Percentiles rank a stretch among this genome's conserved stretches.
Evolutionary conservation across 2,888 invertebrate species (phyloP).

Genomic region (Drosophila melanosoma): DNA sequence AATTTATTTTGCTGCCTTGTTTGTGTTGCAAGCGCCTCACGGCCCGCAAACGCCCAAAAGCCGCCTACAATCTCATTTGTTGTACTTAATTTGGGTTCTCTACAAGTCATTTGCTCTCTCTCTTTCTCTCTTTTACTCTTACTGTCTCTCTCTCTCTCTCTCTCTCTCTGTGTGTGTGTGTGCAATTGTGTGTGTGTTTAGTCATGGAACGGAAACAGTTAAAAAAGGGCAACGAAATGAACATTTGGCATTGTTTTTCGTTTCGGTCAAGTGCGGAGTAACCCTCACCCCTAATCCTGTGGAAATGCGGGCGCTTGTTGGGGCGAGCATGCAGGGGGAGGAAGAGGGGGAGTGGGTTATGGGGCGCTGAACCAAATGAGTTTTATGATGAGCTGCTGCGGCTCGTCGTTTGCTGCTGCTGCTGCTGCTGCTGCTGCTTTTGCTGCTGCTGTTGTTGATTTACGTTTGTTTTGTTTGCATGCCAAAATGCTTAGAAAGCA

Average conservation of each 20-base stretch:
- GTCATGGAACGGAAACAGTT: constrained; percentile 46
- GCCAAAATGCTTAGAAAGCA: constrained; percentile 74
- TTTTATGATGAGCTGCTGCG: constrained; percentile 78
- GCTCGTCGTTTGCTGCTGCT: constrained; percentile 49
- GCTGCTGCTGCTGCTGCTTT: constrained; percentile 30
- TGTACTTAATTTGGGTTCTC: constrained; percentile 72
- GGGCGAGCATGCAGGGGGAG: too few species aligned
- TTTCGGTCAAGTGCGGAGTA: constrained; percentile 50
- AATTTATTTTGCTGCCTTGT: constrained; percentile 76
- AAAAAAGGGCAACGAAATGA: constrained; percentile 67
- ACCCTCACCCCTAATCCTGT: not conserved
- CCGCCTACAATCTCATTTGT: constrained; percentile 74
- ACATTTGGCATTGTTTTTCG: constrained; percentile 61
- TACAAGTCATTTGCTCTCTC: not conserved
- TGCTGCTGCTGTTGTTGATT: constrained; percentile 63
- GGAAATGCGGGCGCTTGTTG: not conserved
- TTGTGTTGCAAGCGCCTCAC: constrained; percentile 46
- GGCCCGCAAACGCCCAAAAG: constrained; percentile 40
- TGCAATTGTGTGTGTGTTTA: constrained; percentile 40
- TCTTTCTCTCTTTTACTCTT: not conserved
- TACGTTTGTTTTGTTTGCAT: constrained; percentile 77
- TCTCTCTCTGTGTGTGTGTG: constrained; percentile 5
- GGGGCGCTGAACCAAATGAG: constrained; percentile 67
- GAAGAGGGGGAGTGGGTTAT: not conserved
- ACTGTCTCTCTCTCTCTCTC: not conserved